Evolutionary conservation across 2,797 vertebrate genomes (phyloP).

Genomic region (Scolopax rusticola): DNA sequence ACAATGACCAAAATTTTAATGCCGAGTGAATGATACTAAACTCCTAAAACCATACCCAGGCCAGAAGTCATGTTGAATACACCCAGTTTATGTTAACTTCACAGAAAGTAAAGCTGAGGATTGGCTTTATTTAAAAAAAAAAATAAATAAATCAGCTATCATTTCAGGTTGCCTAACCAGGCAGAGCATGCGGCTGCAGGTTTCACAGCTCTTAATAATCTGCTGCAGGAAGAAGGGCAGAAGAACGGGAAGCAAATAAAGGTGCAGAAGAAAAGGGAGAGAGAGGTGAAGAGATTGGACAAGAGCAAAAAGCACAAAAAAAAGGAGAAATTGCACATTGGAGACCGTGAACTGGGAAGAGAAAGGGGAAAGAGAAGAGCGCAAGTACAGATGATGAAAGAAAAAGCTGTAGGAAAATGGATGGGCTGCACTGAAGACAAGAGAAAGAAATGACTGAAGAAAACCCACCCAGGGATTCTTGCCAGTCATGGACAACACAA

Average conservation of each 20-base stretch:
- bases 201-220: background rate
- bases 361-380: conserved; percentile 17
- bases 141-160: background rate
- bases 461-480: conserved; percentile 12
- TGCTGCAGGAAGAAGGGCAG: background rate
- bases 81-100: background rate
- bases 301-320: background rate
- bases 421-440: background rate
- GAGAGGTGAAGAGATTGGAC: background rate
- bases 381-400: background rate
- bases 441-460: conserved; percentile 30
- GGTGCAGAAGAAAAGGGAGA: background rate
- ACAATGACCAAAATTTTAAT: background rate
- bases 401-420: background rate
- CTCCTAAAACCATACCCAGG: background rate
- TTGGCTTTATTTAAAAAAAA: background rate
- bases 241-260: background rate
- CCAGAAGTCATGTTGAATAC: background rate
- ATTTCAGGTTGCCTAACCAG: background rate
- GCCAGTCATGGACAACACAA: conserved; percentile 29
- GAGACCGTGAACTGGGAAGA: background rate
- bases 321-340: background rate
- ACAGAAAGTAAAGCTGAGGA: background rate
- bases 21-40: background rate
- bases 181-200: background rate